phyloP scores from a whole-genome alignment of 2,113 vertebrate species.

The Engraulis encrasicolus region DNA sequence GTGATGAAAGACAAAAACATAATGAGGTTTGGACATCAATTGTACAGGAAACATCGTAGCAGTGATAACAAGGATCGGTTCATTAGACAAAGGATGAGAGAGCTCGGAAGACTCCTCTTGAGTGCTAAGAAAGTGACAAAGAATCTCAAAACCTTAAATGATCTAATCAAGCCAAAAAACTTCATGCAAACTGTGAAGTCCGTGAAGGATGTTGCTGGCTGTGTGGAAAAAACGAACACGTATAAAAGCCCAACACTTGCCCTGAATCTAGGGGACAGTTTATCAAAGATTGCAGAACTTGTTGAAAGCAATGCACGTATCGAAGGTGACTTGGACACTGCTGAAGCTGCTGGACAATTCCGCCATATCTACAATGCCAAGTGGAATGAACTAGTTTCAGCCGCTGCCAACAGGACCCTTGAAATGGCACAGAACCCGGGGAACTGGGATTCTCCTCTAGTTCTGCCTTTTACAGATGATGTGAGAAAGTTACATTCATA shows the following conservation, averaged over 20 bases:
- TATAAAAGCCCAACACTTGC: slow-evolving; percentile 53
- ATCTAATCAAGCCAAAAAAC: slow-evolving; percentile 47
- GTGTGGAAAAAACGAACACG: slow-evolving; percentile 36
- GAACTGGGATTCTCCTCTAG: too few relatives aligned
- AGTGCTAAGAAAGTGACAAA: slow-evolving; percentile 36
- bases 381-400: slow-evolving; percentile 51
- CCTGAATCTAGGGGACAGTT: slow-evolving; percentile 51
- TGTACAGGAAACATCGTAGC: slow-evolving; percentile 53
- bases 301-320: slow-evolving; percentile 22
- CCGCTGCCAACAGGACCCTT: slow-evolving; percentile 39
- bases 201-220: slow-evolving; percentile 48
- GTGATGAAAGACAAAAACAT: slow-evolving; percentile 49
- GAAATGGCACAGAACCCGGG: too few relatives aligned
- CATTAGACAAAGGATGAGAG: slow-evolving; percentile 48
- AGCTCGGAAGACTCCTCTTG: slow-evolving; percentile 50
- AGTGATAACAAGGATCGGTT: slow-evolving; percentile 43
- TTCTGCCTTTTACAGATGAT: slow-evolving; percentile 42
- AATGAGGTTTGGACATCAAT: slow-evolving; percentile 42
- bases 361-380: slow-evolving; percentile 39
- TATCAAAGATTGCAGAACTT: slow-evolving; percentile 35
- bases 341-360: slow-evolving; percentile 39
- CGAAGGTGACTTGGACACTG: too few relatives aligned
- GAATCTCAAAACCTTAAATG: slow-evolving; percentile 45
- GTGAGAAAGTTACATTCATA: slow-evolving; percentile 41
- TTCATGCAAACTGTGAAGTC: slow-evolving; percentile 52